A percentile compares a stretch with the other conserved stretches of the same genome.
Evolutionary conservation across 1,140 invertebrate species (phyloP).

Genomic region (Tyrophagus putrescentiae): DNA sequence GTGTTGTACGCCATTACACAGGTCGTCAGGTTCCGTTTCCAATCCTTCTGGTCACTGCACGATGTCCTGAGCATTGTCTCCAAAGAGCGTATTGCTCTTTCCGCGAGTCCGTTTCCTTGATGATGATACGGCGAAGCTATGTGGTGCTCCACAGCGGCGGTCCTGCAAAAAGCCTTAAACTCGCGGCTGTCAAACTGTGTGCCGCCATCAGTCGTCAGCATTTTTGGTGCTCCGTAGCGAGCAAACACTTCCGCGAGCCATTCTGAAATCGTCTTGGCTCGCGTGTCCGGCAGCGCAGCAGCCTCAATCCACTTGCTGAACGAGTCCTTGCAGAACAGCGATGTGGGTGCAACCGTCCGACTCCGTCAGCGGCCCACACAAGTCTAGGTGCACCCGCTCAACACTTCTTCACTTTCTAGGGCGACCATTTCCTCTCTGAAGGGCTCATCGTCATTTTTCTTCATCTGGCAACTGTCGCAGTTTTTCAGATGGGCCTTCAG

Average conservation of each 20-base stretch:
- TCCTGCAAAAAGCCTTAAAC: background rate
- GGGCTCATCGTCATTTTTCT: background rate
- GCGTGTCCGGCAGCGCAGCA: background rate
- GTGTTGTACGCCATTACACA: slow-evolving; percentile 40
- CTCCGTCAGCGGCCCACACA: background rate
- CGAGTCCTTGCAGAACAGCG: background rate
- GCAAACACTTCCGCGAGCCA: background rate
- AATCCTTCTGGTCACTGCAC: background rate
- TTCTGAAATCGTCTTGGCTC: background rate
- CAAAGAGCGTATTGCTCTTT: slow-evolving; percentile 6
- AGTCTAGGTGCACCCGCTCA: background rate
- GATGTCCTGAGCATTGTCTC: background rate
- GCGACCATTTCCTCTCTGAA: background rate
- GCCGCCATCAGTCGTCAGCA: background rate
- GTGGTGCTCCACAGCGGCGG: background rate
- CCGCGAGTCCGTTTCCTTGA: background rate
- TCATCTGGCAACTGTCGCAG: slow-evolving; percentile 11
- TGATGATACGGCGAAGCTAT: slow-evolving; percentile 12
- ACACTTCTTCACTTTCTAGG: background rate
- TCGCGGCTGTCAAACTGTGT: background rate
- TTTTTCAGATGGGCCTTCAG: background rate
- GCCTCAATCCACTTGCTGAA: background rate
- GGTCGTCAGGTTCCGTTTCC: slow-evolving; percentile 35
- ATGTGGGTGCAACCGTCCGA: background rate
- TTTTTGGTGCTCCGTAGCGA: background rate